Base-by-base conservation (phyloP, 2,797 vertebrate species). In the Platyrinchus mystaceus region DNA sequence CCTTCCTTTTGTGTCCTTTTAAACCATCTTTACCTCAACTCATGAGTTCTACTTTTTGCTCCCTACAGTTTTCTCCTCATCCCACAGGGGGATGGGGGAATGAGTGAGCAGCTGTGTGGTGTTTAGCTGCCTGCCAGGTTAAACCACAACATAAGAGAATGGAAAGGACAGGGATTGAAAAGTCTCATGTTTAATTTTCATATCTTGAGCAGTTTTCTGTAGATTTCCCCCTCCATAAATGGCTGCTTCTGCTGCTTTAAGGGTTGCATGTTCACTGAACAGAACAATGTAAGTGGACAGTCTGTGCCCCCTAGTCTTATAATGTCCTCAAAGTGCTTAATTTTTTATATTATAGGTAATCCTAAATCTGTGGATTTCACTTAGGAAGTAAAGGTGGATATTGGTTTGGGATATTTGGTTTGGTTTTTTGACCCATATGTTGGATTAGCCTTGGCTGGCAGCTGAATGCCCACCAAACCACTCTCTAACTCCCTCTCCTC, bases 61-160 rank as follows among this genome's bases (percentile, higher is more conserved):
- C 37, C 24, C 46, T 56, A 13, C 12, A 39, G 17, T 69, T 58
- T 26, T 80, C 0, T 0, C 11, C 14, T 3, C 6, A 46, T 32
- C 21, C 14, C 12, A 32, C 7, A 50, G 9, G 4, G 22, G 15
- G 4, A 10, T 0, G 0, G n/a, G 43, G 30, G 44, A 85, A 68
- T 14, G 5, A 62, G 6, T 12, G 14, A 21, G 3, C 5, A 26
- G 8, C 19, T 34, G 12, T 37, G 23, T 26, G 10, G 3, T 62
- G 23, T 62, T 68, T 68, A 68, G 37, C n/a, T 50, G 49, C 21
- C 28, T 39, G 15, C 26, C 22, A 9, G n/a, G 43, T 85, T 50
- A 75, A 63, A 69, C 14, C 26, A 36, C 7, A 12, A 46, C 9
- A 58, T 7, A 58, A 50, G 4, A 55, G 13, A 89, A 89, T 73